Evolutionary conservation across 2,113 vertebrate genomes (phyloP), one percentile per base, ranked within the genome.

Genomic region (Syrrhaptes paradoxus): DNA sequence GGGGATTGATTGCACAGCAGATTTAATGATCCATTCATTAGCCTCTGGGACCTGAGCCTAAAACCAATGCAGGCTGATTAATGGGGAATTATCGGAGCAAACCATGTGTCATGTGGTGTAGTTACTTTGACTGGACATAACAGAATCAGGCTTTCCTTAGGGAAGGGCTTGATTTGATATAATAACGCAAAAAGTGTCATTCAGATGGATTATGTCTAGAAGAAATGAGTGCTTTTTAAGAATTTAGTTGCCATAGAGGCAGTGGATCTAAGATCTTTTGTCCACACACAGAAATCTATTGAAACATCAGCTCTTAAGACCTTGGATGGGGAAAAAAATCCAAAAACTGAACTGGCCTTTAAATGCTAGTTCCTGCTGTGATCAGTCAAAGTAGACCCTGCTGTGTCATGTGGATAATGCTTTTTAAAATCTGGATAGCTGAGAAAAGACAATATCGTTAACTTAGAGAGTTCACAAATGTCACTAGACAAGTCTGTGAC

Each of bases 21-120:
- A 96, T 96, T 95, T 97, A 97, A 97, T 87, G 95, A 97, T 97
- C 88, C 95, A 85, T 97, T 96, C 87, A 93, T 92, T 96, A 96
- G 94, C 94, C 95, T 97, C 82, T 95, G 96, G 91, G 92, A 97
- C 96, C 78, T 94, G 93, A 1, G 58, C 91, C 80, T 41, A 86
- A 97, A 97, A 96, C 78, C 77, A 93, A 19, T 72, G 59, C 61
- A 92, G 88, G 74, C 55, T 89, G 93, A 96, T 96, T 97, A 97
- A 98, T 95, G 93, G 57, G 78, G 78, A 95, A 95, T 97, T 97
- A 96, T 66, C 97, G 92, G 93, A 96, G 84, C 48, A 96, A 96
- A 96, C 92, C 57, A 17, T 76, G 79, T 93, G 77, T 96, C 85
- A 74, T 85, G 54, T 49, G 90, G 66, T 85, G 48, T 92, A 86